phyloP scores from a whole-genome alignment of 2,797 vertebrate genomes.

The Siniperca obscura region DNA sequence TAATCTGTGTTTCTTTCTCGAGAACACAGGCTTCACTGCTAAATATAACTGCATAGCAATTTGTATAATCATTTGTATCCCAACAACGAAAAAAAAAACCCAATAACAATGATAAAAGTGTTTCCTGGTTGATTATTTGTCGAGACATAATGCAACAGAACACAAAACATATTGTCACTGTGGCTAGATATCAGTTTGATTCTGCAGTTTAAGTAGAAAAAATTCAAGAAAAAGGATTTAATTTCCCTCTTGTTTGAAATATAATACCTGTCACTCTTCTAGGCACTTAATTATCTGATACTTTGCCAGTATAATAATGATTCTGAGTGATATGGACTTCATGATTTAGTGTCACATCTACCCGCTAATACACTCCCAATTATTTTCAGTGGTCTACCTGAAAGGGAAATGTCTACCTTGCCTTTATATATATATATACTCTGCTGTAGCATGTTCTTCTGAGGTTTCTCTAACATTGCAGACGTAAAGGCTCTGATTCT shows the following conservation, averaged over 20 bases:
- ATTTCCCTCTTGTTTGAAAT: neutral
- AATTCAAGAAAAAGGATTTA: neutral
- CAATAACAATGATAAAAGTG: neutral
- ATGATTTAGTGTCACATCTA: conserved; percentile 25
- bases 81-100: too few species aligned
- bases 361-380: neutral
- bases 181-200: conserved; percentile 9
- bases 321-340: neutral
- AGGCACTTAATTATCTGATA: conserved; percentile 23
- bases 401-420: conserved; percentile 13
- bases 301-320: conserved; percentile 29
- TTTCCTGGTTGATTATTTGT: neutral
- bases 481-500: conserved; percentile 34
- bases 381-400: conserved; percentile 16
- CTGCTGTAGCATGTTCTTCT: neutral
- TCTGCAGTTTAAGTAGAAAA: neutral
- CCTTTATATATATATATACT: neutral
- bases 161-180: conserved; percentile 3
- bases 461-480: neutral
- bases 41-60: neutral
- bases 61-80: neutral
- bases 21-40: neutral
- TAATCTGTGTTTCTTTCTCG: neutral
- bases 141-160: conserved; percentile 7
- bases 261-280: neutral